Base-by-base conservation (phyloP, 2,888 invertebrate species). In the Idaea aversata region DNA sequence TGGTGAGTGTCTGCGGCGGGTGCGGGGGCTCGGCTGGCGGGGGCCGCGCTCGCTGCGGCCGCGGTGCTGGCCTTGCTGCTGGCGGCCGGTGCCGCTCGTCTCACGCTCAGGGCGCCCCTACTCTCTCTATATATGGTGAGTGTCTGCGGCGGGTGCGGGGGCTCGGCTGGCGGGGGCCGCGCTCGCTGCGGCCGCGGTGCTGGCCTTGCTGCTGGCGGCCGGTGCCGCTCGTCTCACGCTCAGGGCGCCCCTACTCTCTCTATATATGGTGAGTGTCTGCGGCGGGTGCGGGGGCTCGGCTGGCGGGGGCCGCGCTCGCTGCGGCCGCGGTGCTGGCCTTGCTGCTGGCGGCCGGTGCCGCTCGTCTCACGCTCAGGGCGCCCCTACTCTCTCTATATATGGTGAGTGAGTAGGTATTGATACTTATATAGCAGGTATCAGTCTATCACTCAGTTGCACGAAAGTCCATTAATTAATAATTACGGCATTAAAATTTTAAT, bases 121-220 rank as follows among this genome's bases (percentile, higher is more conserved):
- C 57, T 62, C 5, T 84, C 76, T 73, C 73, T 88, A n/a, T 78
- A 78, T 65, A 72, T 74, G 13, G 87, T 87, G 0, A 72, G 80
- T 78, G 65, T 6, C 5, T 36, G 6, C 5, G 5, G 36, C 6
- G 6, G 36, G 36, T 36, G n/a, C n/a, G n/a, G n/a, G n/a, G n/a
- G n/a, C n/a, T n/a, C n/a, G n/a, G n/a, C n/a, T 71, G 63, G 77
- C 72, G 58, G 63, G 68, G 64, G 70, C 72, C 64, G 73, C 78
- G 68, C 71, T 78, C 62, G 73, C 57, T 60, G 67, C 69, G 63
- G 82, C 74, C 5, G 78, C 73, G 34, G 63, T 67, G 35, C 65
- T 70, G 64, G 77, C 77, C 59, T 71, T 77, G 65, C 77, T 84
- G 36, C 73, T 73, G 69, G 80, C 77, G 13, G 81, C 71, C 61